Percentiles rank a stretch among this genome's conserved stretches.
phyloP scores from a whole-genome alignment of 1,140 invertebrate genomes.

The Ptiloglossa arizonensis region DNA sequence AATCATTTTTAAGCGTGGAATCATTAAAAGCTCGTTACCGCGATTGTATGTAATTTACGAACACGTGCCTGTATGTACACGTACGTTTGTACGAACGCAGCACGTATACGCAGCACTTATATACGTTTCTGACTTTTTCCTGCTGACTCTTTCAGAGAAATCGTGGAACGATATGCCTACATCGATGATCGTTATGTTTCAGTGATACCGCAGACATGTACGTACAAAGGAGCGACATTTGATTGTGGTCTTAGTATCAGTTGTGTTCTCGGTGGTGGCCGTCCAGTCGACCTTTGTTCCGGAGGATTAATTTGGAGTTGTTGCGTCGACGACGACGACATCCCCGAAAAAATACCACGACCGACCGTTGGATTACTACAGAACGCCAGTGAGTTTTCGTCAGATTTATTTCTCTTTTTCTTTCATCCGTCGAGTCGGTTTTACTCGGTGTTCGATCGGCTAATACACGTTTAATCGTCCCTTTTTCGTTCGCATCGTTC shows the following conservation, averaged over 20 bases:
- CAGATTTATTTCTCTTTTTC: neutral
- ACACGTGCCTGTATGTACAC: no score
- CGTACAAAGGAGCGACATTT: conserved; percentile 93
- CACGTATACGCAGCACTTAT: no score
- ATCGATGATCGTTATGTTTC: conserved; percentile 74
- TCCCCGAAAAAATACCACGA: conserved; percentile 82
- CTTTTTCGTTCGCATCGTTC: neutral
- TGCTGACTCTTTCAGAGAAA: neutral
- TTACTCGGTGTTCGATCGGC: neutral
- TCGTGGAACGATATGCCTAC: neutral
- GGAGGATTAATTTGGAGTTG: conserved; percentile 96
- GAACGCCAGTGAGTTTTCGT: conserved; percentile 89
- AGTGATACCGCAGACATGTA: conserved; percentile 96
- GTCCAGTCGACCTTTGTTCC: conserved; percentile 94
- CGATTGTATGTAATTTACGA: no score
- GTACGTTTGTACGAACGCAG: no score
- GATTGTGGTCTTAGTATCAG: conserved; percentile 94
- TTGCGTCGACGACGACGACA: conserved; percentile 90
- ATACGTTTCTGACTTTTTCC: neutral
- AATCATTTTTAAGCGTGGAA: no score
- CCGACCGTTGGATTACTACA: conserved; percentile 85
- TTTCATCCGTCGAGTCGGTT: neutral
- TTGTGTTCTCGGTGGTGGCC: conserved; percentile 92
- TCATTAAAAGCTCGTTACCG: no score
- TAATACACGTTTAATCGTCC: neutral